Evolutionary conservation across 1,140 invertebrate species (phyloP), one percentile per base, ranked within the genome.

Genomic region (Drosophila pandora): DNA sequence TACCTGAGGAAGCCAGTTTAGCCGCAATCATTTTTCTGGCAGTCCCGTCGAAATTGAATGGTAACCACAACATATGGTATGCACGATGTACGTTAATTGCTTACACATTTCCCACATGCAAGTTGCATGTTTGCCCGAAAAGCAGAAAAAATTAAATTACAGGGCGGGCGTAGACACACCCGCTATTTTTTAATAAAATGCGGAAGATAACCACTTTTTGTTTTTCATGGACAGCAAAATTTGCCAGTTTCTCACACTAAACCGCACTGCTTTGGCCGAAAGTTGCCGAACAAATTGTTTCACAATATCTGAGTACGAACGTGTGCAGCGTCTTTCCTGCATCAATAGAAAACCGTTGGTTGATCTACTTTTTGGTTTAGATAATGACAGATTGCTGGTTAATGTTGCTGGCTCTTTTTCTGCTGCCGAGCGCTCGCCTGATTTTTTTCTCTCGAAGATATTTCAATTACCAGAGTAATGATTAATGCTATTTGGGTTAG

Each of bases 61-160:
- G 37, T 52, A 70, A 70, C 67, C 69, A 65, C 67, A 69, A 69
- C 57, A 69, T 69, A 43, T 21, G n/a, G 13, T 41, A 41, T 69
- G 65, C 59, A 67, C 22, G 23, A 47, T 41, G 60, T 37, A 56
- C 47, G 65, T 37, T 68, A 50, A 69, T 68, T 67, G 67, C 65
- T 69, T 69, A 69, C 63, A 70, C 64, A 70, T 69, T 43, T 43
- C 6, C 17, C 43, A 47, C 17, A 47, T 69, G 67, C 67, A 32
- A 39, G 50, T 48, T 12, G 28, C 49, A 22, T 13, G 63, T 48
- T 17, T 43, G 13, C 48, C 67, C 64, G 64, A 64, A 69, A 69
- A 69, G 67, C 50, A 56, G 53, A 23, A 7, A 30, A 75, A 83
- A 83, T 83, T 79, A 70, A 82, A 83, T 82, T 64, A 75, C 79